These are phyloP conservation scores for Gymnothorax reevesii DNA, from an alignment of 2,797 vertebrate species.

Conservation along the genomic window DNA sequence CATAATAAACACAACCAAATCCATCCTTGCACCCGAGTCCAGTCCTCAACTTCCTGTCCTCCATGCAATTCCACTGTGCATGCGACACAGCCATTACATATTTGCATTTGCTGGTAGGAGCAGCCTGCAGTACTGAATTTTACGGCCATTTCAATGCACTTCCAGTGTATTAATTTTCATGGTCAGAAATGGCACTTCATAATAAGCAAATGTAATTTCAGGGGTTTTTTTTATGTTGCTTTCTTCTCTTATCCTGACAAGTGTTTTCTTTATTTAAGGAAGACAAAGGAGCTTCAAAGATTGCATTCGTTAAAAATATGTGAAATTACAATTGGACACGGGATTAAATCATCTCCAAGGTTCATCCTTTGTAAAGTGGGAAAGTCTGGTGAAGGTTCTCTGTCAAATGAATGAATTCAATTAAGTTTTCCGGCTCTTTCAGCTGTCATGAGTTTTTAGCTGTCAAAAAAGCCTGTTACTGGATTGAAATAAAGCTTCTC, in stretches of 20 bases:
- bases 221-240: not conserved
- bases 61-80: too few relatives aligned
- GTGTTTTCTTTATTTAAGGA: conserved; percentile 9
- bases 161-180: conserved; percentile 17
- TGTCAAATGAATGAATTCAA: not conserved
- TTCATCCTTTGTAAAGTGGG: not conserved
- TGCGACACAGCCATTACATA: too few relatives aligned
- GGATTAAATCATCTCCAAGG: not conserved
- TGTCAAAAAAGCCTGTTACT: not conserved
- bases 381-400: not conserved
- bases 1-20: too few relatives aligned
- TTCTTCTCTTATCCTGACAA: not conserved
- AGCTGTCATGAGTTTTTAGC: not conserved
- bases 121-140: not conserved
- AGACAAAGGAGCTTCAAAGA: not conserved
- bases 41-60: too few relatives aligned
- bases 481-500: not conserved
- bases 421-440: not conserved
- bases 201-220: not conserved
- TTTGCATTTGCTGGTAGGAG: not conserved
- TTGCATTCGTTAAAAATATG: not conserved
- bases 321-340: not conserved
- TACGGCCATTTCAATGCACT: not conserved
- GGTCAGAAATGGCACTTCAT: not conserved
- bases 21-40: too few relatives aligned